These are phyloP conservation scores for Clarias fuscus DNA, from an alignment of 2,797 vertebrate genomes.

Conservation along the genomic window DNA sequence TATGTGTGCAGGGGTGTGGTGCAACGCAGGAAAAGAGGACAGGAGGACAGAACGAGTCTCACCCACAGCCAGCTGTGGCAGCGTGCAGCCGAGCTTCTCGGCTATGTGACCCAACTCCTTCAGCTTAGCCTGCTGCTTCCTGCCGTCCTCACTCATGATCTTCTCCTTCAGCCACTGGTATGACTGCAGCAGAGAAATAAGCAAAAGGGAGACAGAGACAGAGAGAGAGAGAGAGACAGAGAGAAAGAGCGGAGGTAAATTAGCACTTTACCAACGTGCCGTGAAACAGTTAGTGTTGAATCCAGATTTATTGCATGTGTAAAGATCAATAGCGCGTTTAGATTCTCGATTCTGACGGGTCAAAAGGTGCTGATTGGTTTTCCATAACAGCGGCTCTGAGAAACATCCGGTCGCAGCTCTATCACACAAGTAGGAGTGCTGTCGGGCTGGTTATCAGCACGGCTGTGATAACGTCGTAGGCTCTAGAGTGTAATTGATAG, in stretches of 20 bases:
- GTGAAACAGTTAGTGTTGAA: neutral
- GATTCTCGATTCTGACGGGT: no score
- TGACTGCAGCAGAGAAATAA: constrained; percentile 74
- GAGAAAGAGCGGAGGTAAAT: neutral
- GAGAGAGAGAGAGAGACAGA: neutral
- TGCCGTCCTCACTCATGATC: constrained; percentile 93
- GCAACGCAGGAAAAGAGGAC: neutral
- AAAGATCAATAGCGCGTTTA: neutral
- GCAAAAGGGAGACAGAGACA: neutral
- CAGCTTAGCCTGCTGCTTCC: constrained; percentile 92
- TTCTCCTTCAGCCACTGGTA: constrained; percentile 99
- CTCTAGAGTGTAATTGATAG: no score
- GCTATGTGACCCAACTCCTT: constrained; percentile 93
- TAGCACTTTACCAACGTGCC: neutral
- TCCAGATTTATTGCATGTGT: neutral
- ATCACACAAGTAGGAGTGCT: no score
- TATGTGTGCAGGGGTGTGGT: neutral
- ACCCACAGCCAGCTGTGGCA: constrained; percentile 97
- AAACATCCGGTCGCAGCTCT: no score
- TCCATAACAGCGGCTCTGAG: no score
- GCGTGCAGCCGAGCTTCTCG: constrained; percentile 91
- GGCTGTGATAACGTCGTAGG: no score
- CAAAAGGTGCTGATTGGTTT: no score
- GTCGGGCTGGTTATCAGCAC: no score
- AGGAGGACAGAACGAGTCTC: constrained; percentile 57